Base-by-base conservation (phyloP, 2,888 invertebrate genomes). In the Crossocerus cetratus region DNA sequence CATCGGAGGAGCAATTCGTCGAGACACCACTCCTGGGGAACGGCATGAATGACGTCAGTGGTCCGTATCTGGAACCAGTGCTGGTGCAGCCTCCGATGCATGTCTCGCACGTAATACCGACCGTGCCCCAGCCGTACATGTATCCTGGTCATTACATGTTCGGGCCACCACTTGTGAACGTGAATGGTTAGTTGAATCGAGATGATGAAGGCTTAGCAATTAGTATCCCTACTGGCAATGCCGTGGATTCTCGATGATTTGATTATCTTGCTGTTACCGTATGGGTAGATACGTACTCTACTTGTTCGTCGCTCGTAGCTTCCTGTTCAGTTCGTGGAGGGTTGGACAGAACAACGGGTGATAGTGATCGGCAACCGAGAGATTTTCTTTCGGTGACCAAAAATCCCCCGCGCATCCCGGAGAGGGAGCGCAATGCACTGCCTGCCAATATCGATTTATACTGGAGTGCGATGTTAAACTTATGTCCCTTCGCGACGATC, bases 121-220 rank as follows among this genome's bases (percentile, higher is more conserved):
- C 84, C 32, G 74, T 87, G 53, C 84, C 86, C 5, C 87, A 86
- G 66, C 86, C 87, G 32, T 91, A 91, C 84, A 84, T 91, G 81
- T 92, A 92, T 78, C 92, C 92, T n/a, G 91, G 91, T 62, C 89
- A 89, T 74, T 92, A 91, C 84, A 91, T 92, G 91, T 92, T 92
- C 79, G 92, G 91, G 3, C 91, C 91, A 44, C 90, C 91, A 43
- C 84, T 92, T 82, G 90, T 91, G 87, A 91, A 91, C 87, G 89
- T 91, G 70, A 91, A 91, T 83, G 91, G 91, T 91, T 86, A 86
- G 89, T 86, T 84, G 70, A 64, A 69, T 68, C 22, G 63, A 16
- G 23, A 32, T 32, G 32, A 32, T 32, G 32, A 32, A 32, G 11
- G 32, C 32, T 32, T 32, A 32, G 8, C 32, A 11, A 1, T 32